Percentiles rank a stretch among this genome's conserved stretches.
phyloP scores from a whole-genome alignment of 2,797 vertebrate genomes.

The Chaunax sp. region DNA sequence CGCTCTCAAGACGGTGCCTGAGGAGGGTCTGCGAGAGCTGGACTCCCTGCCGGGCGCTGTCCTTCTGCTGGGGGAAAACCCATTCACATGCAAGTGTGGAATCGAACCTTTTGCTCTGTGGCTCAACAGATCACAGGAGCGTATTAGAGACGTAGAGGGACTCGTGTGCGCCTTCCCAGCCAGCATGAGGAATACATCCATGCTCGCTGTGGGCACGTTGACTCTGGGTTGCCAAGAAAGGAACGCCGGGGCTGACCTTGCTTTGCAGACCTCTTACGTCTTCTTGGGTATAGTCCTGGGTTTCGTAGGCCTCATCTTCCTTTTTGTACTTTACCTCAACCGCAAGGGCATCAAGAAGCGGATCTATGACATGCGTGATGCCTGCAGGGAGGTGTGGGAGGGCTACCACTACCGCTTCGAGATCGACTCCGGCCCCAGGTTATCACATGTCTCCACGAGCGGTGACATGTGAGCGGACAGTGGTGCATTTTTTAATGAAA shows the following conservation, averaged over 20 bases:
- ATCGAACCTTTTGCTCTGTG: conserved; percentile 82
- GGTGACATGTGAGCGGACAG: conserved; percentile 75
- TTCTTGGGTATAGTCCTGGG: conserved; percentile 84
- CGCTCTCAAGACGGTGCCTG: conserved; percentile 74
- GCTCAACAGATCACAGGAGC: conserved; percentile 79
- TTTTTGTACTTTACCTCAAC: conserved; percentile 88
- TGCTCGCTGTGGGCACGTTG: conserved; percentile 62
- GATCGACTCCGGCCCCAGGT: conserved; percentile 81
- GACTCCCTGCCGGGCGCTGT: conserved; percentile 57
- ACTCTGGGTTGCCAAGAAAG: conserved; percentile 76
- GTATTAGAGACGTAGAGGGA: conserved; percentile 60
- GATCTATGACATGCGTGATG: conserved; percentile 80
- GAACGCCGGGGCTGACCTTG: conserved; percentile 68
- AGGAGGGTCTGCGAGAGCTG: conserved; percentile 79
- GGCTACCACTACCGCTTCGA: conserved; percentile 87
- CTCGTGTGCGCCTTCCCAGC: conserved; percentile 78
- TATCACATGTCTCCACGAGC: conserved; percentile 79
- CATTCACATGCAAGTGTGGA: conserved; percentile 82
- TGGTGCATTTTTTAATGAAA: conserved; percentile 20
- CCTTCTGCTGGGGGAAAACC: conserved; percentile 77
- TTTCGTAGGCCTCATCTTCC: conserved; percentile 84
- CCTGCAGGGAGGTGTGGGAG: conserved; percentile 85
- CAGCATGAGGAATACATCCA: conserved; percentile 80
- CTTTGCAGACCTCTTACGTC: conserved; percentile 85
- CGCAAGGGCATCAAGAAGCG: conserved; percentile 86